Evolutionary conservation across 2,113 vertebrate species (phyloP).

Genomic region (Myotis yumanensis): DNA sequence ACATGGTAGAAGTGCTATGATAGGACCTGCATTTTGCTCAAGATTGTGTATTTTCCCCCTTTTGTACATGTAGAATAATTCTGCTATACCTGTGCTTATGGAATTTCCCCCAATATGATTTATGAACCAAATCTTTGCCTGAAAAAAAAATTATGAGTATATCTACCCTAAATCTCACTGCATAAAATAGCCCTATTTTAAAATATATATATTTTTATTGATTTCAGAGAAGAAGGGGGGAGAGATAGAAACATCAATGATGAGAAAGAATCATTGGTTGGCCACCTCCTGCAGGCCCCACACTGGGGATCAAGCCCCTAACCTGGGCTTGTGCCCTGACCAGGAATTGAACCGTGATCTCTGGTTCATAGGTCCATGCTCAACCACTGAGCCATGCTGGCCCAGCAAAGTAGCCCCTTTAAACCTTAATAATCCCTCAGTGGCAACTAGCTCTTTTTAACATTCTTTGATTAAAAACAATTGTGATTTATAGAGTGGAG

Average conservation of each 20-base stretch:
- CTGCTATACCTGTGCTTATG: not conserved
- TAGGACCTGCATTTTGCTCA: not conserved
- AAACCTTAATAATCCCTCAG: conserved; percentile 52
- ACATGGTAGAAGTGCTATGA: not conserved
- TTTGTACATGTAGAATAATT: not conserved
- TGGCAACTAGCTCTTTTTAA: conserved; percentile 61
- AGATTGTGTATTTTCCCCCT: not conserved
- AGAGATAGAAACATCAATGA: too few relatives aligned
- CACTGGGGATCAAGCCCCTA: too few relatives aligned
- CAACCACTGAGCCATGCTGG: too few relatives aligned
- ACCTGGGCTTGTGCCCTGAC: too few relatives aligned
- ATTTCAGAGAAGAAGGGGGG: too few relatives aligned
- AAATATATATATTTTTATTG: too few relatives aligned
- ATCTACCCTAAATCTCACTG: conserved; percentile 2
- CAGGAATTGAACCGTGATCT: too few relatives aligned
- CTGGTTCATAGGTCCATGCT: too few relatives aligned
- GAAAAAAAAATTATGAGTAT: not conserved
- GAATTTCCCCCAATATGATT: not conserved
- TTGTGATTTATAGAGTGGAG: conserved; percentile 66
- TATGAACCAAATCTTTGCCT: conserved; percentile 17
- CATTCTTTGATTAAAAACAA: conserved; percentile 74
- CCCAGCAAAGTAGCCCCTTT: not conserved
- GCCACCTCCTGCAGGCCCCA: too few relatives aligned
- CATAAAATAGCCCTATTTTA: not conserved
- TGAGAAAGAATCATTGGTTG: too few relatives aligned